A percentile compares a stretch with the other conserved stretches of the same genome.
Evolutionary conservation across 2,888 invertebrate species (phyloP).

Genomic region (Pseudolycoriella hygida): DNA sequence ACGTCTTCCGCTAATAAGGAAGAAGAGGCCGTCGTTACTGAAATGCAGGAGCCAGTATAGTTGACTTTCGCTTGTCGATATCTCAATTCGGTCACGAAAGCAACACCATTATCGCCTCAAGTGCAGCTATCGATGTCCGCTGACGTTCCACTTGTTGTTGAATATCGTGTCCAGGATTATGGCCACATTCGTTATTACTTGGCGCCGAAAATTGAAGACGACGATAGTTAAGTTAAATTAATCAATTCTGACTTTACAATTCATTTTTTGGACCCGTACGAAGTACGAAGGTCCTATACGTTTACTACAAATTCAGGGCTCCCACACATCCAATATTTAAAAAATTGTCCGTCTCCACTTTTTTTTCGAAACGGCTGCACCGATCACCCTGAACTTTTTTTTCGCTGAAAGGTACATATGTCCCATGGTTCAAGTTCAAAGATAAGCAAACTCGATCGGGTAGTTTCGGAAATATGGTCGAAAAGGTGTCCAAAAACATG

Average conservation of each 20-base stretch:
- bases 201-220: slow-evolving; percentile 98
- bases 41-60: slow-evolving; percentile 94
- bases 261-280: no score
- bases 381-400: no score
- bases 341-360: no score
- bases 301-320: no score
- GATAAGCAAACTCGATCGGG: no score
- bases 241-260: background rate
- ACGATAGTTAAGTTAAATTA: slow-evolving; percentile 44
- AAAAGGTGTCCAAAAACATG: no score
- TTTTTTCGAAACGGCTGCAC: no score
- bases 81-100: slow-evolving; percentile 95
- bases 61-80: slow-evolving; percentile 94
- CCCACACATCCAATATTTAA: no score
- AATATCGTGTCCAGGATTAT: slow-evolving; percentile 88
- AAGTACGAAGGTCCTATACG: no score
- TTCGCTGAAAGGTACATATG: no score
- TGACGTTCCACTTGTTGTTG: slow-evolving; percentile 91
- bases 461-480: no score
- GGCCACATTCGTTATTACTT: slow-evolving; percentile 95
- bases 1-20: slow-evolving; percentile 85
- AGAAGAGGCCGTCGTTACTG: slow-evolving; percentile 85
- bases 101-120: slow-evolving; percentile 72
- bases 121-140: slow-evolving; percentile 89
- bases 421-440: no score